phyloP scores from a whole-genome alignment of 2,797 vertebrate species.

The Fratercula arctica region DNA sequence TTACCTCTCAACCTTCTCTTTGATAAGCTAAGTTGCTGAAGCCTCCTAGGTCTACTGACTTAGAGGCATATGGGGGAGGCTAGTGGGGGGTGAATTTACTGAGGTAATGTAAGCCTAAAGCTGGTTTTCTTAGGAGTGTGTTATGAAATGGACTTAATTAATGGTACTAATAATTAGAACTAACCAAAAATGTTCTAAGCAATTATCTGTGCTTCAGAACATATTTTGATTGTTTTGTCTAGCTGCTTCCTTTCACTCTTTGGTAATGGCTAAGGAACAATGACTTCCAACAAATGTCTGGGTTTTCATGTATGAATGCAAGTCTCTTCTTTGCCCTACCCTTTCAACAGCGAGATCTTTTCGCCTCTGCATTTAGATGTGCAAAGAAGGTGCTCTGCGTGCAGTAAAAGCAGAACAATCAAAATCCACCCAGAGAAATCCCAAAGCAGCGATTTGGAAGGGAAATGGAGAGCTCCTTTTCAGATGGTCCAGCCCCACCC shows the following conservation, averaged over 20 bases:
- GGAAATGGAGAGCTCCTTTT: constrained; percentile 59
- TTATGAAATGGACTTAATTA: constrained; percentile 39
- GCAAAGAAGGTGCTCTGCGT: constrained; percentile 60
- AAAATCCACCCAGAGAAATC: constrained; percentile 60
- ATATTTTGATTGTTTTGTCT: neutral
- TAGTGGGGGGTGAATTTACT: neutral
- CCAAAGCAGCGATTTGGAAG: constrained; percentile 50
- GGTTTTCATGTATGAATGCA: constrained; percentile 53
- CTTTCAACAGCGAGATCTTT: constrained; percentile 40
- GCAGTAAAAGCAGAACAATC: constrained; percentile 62
- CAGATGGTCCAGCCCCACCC: constrained; percentile 24
- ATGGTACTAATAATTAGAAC: neutral
- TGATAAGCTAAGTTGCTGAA: neutral
- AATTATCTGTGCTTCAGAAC: neutral
- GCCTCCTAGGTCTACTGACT: neutral
- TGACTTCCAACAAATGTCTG: constrained; percentile 54
- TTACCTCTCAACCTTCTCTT: constrained; percentile 13
- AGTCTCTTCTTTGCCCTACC: constrained; percentile 37
- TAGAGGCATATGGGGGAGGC: neutral
- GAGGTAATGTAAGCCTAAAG: neutral
- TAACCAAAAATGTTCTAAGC: neutral
- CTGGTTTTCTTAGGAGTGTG: neutral
- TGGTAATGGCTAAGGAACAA: constrained; percentile 31
- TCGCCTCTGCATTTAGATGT: constrained; percentile 67
- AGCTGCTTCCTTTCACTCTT: constrained; percentile 54